phyloP scores from a whole-genome alignment of 2,797 vertebrate genomes.

The Prionace glauca region DNA sequence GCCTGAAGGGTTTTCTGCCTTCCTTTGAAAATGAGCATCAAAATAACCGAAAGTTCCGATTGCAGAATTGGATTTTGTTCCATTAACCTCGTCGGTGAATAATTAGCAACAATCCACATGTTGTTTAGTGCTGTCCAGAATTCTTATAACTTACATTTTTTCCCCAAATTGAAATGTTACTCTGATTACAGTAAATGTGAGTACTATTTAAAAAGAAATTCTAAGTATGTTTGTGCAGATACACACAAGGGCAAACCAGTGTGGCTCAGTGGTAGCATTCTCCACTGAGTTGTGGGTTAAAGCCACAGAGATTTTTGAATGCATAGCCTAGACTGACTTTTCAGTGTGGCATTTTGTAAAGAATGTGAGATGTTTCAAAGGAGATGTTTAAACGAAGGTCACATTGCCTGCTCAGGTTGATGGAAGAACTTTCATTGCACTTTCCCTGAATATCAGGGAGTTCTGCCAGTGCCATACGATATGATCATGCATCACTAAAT shows the following conservation, averaged over 20 bases:
- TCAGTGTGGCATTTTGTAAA: neutral
- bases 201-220: neutral
- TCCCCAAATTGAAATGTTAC: too few relatives aligned
- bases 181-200: neutral
- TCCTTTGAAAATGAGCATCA: neutral
- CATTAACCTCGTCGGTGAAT: neutral
- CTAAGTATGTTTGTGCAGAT: neutral
- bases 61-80: too few relatives aligned
- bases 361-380: neutral
- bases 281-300: neutral
- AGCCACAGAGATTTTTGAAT: neutral
- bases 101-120: neutral
- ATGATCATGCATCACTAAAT: neutral
- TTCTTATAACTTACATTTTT: too few relatives aligned
- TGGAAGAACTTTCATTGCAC: neutral
- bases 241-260: neutral
- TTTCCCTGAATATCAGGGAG: neutral
- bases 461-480: neutral
- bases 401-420: neutral
- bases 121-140: neutral
- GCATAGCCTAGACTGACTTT: neutral
- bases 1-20: neutral
- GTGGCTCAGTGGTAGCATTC: neutral
- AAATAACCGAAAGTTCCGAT: too few relatives aligned
- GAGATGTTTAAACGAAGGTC: neutral